A percentile compares a stretch with the other conserved stretches of the same genome.
phyloP scores from a whole-genome alignment of 2,888 invertebrate genomes.

The Drosophila niveifrons region DNA sequence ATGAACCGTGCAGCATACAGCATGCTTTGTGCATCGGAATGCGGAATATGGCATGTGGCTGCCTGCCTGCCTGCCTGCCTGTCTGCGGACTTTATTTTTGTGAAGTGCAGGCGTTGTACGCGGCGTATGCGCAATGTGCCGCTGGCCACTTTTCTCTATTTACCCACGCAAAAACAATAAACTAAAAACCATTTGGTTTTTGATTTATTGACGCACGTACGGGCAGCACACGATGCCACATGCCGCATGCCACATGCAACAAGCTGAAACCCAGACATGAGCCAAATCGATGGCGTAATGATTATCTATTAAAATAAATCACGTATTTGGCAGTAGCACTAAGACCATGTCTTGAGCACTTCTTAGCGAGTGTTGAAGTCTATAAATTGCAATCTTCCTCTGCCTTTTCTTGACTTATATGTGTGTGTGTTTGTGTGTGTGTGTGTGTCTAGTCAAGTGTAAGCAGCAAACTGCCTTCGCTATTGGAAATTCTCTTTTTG shows the following conservation, averaged over 20 bases:
- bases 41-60: neutral
- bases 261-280: constrained; percentile 59
- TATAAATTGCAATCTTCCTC: constrained; percentile 69
- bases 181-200: constrained; percentile 76
- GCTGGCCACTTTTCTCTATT: constrained; percentile 38
- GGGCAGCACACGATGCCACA: constrained; percentile 42
- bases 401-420: neutral
- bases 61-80: constrained; percentile 6
- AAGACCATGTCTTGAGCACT: constrained; percentile 33
- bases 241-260: constrained; percentile 38
- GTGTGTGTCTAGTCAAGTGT: constrained; percentile 33
- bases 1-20: constrained; percentile 62
- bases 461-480: constrained; percentile 12
- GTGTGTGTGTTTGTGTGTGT: too few species aligned
- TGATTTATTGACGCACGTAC: constrained; percentile 78
- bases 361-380: constrained; percentile 72
- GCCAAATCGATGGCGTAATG: constrained; percentile 81
- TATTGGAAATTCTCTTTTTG: constrained; percentile 46
- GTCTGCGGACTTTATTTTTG: neutral
- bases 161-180: constrained; percentile 67
- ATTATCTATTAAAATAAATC: constrained; percentile 84
- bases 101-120: constrained; percentile 13
- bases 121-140: constrained; percentile 62
- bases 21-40: constrained; percentile 20
- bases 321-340: constrained; percentile 72